phyloP scores from a whole-genome alignment of 2,888 invertebrate genomes.

The Coleophora deauratella region DNA sequence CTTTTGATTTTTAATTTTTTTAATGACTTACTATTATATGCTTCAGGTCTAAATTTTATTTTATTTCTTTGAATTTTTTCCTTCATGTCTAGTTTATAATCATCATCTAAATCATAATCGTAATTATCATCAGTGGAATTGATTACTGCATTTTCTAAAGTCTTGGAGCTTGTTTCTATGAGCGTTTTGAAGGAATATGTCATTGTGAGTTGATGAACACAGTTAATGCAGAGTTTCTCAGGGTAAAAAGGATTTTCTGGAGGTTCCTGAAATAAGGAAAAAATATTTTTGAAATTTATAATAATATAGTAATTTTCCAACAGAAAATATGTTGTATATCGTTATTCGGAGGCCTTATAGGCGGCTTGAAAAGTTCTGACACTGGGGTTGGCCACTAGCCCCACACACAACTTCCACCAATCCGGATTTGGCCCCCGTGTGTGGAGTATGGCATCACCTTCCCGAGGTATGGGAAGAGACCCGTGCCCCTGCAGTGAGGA shows the following conservation, averaged over 20 bases:
- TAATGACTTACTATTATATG: constrained; percentile 21
- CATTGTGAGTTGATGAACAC: constrained; percentile 58
- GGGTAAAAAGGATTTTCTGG: constrained; percentile 39
- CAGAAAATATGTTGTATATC: too few relatives aligned
- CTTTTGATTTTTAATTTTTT: constrained; percentile 25
- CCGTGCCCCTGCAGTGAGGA: too few relatives aligned
- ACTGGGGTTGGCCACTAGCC: too few relatives aligned
- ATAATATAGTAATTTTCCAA: too few relatives aligned
- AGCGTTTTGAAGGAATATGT: constrained; percentile 63
- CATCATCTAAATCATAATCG: constrained; percentile 24
- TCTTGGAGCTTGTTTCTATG: constrained; percentile 49
- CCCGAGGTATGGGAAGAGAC: too few relatives aligned
- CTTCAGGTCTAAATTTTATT: constrained; percentile 19
- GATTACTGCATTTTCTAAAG: constrained; percentile 19
- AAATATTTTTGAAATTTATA: too few relatives aligned
- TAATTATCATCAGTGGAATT: constrained; percentile 31
- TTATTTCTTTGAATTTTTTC: constrained; percentile 8
- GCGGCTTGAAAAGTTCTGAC: too few relatives aligned
- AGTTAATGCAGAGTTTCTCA: constrained; percentile 54
- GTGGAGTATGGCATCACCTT: too few relatives aligned
- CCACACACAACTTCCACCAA: too few relatives aligned
- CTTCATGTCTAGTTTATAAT: constrained; percentile 9
- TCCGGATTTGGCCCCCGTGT: too few relatives aligned
- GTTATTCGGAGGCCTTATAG: too few relatives aligned
- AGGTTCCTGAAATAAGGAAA: constrained; percentile 28